Evolutionary conservation across 64 coral and sea anemone genomes (phyloP), one percentile per base, ranked within the genome.

Genomic region (Montipora cactus): DNA sequence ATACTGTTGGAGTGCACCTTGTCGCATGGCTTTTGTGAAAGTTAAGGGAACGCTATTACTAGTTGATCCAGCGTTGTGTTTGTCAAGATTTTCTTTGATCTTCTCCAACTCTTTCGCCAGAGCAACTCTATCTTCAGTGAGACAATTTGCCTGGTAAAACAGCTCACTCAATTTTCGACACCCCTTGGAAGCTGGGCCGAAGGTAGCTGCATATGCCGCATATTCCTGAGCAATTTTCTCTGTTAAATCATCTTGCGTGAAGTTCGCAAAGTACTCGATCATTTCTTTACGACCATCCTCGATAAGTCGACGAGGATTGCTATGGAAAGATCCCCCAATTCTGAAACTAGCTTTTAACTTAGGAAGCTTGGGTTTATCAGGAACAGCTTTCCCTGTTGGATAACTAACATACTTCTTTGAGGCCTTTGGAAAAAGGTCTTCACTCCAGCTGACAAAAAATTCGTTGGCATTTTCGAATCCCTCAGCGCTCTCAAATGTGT

Each of bases 391-490:
- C 49, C 86, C 44, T 14, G 78, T 44, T 3, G 93, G 52, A 68
- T 85, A 94, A 23, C 49, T 12, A 15, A 64, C 90, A 3, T 87
- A 53, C 14, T 18, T 45, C 10, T 3, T 7, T 10, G 15, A 66
- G 66, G 14, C 80, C 4, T 18, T 73, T 48, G 93, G 93, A 22
- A 90, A 15, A 3, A 94, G 67, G 47, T 49, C 23, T 55, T 61
- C 14, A 53, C 89, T 87, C 93, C 93, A 94, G 25, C 78, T 90
- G 57, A 94, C 87, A 77, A 94, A 94, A 75, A 90, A 78, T 46
- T 90, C 84, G 69, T 94, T 67, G 12, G 87, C 93, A 67, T 75
- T 59, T 8, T 77, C 59, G 52, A 81, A 37, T 11, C 93, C 93
- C 12, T 25, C 81, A 16, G 22, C 15, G 64, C 23, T 67, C 19